Percentiles rank a stretch among this genome's conserved stretches.
phyloP scores from a whole-genome alignment of 2,797 vertebrate species.

The Pipistrellus nathusii region DNA sequence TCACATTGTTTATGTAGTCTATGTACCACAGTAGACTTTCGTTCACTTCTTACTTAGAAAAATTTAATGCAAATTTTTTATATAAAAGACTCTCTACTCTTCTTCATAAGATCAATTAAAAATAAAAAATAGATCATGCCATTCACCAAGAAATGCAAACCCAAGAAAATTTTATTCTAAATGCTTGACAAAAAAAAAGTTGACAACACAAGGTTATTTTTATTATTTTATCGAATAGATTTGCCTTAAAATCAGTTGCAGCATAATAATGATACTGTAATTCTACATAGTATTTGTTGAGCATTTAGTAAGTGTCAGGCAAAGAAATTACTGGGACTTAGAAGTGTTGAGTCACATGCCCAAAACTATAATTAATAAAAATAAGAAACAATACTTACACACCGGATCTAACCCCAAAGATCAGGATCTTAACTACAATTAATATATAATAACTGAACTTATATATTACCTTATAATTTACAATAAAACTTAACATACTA shows the following conservation, averaged over 20 bases:
- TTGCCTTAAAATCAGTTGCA: background rate
- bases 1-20: background rate
- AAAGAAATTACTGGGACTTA: background rate
- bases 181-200: background rate
- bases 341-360: background rate
- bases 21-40: background rate
- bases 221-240: conserved; percentile 23
- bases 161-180: background rate
- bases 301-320: background rate
- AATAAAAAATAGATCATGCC: background rate
- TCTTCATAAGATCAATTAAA: background rate
- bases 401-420: background rate
- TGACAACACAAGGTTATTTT: background rate
- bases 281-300: background rate
- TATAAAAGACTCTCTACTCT: background rate
- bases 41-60: background rate
- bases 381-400: background rate
- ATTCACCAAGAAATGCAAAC: background rate
- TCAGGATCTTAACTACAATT: background rate
- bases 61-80: background rate
- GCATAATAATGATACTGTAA: background rate
- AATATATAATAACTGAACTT: background rate
- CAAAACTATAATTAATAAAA: background rate
- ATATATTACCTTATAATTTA: background rate
- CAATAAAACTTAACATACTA: background rate